Base-by-base conservation (phyloP, 2,797 vertebrate genomes). In the Arrhamphus sclerolepis region DNA sequence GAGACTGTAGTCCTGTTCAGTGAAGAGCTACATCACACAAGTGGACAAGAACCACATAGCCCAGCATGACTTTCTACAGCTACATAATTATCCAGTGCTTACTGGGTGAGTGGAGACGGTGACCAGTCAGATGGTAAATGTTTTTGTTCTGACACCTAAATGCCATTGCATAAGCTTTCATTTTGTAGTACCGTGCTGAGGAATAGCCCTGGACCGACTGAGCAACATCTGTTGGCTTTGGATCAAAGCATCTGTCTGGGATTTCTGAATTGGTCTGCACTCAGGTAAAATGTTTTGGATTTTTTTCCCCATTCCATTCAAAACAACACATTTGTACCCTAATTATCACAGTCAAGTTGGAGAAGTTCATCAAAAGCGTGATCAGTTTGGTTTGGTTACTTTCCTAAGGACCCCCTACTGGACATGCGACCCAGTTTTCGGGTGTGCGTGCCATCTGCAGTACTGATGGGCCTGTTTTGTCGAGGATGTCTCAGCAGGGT, bases 381-480 rank as follows among this genome's bases (percentile, higher is more conserved):
- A 56, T 46, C 18, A n/a, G 1, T 56, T 29, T 24, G n/a, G 10
- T 65, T 4, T 41, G 10, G 54, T 31, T 5, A 29, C 59, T 68
- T 58, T 66, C n/a, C 46, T 17, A 53, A 84, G 66, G 73, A 48
- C 9, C 71, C 64, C 61, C 70, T 50, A 44, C 56, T 78, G 57
- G 78, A 78, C 62, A 91, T 92, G 90, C 83, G 79, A n/a, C 68
- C 61, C 11, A 75, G 70, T 47, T 29, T 82, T 52, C 74, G 52
- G 66, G 49, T 73, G 58, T 80, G 70, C 71, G 57, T 46, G 68
- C 61, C 79, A 64, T 19, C 75, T 17, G 43, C 46, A 2, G 65
- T 78, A 20, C 34, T 58, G n/a, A 57, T 82, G 69, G 68, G 70
- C 62, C 70, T 76, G 67, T 81, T 84, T 58, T 81, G 77, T 55